These are phyloP conservation scores for Ommatoiulus sabulosus DNA, from an alignment of 2,888 invertebrate genomes.

Conservation along the genomic window DNA sequence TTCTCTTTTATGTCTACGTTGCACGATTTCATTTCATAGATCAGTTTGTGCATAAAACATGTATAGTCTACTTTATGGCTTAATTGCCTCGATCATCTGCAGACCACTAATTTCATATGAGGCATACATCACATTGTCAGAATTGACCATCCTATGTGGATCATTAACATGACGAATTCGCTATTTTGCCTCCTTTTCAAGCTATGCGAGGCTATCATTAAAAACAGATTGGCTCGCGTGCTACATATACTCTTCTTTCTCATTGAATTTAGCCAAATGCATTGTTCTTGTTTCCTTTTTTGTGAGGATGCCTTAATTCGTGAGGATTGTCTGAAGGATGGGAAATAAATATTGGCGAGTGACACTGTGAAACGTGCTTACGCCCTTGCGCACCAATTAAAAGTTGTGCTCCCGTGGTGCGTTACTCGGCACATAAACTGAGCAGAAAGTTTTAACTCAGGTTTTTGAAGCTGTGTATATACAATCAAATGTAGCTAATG, in stretches of 20 bases:
- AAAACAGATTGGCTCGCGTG: background rate
- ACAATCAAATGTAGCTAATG: no score
- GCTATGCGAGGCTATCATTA: slow-evolving; percentile 21
- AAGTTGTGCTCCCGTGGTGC: no score
- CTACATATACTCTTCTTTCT: background rate
- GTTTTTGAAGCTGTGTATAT: no score
- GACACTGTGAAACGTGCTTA: background rate
- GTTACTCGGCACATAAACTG: no score
- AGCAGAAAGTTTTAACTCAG: no score
- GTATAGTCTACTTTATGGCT: background rate
- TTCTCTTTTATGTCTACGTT: background rate
- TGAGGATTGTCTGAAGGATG: background rate
- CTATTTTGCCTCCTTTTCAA: background rate
- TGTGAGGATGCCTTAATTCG: background rate
- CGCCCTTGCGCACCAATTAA: no score
- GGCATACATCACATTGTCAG: slow-evolving; percentile 27
- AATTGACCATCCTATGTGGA: slow-evolving; percentile 15
- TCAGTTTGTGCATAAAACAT: background rate
- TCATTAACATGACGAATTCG: slow-evolving; percentile 36
- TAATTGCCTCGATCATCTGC: background rate
- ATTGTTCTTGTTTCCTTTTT: background rate
- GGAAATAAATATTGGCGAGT: background rate
- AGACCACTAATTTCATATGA: slow-evolving; percentile 3
- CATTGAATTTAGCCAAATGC: background rate
- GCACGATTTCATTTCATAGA: background rate